A percentile compares a stretch with the other conserved stretches of the same genome.
phyloP scores from a whole-genome alignment of 2,888 invertebrate species.

The Stenoptilia bipunctidactyla region DNA sequence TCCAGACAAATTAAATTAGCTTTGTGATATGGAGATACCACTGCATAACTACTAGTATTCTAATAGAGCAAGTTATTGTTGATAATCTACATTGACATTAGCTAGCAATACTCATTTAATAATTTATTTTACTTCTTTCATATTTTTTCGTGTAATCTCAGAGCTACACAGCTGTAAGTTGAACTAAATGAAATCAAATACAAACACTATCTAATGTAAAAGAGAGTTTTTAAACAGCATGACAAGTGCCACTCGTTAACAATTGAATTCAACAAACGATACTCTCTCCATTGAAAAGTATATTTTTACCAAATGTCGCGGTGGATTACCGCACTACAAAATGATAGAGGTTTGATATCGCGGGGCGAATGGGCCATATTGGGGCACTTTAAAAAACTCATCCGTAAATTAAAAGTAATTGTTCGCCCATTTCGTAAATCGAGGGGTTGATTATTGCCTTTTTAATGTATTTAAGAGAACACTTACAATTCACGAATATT shows the following conservation, averaged over 20 bases:
- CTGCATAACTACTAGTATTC: too few relatives aligned
- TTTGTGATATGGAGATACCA: too few relatives aligned
- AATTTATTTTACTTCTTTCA: too few relatives aligned
- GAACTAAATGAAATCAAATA: too few relatives aligned
- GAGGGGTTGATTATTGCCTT: slow-evolving; percentile 27
- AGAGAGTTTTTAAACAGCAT: slow-evolving; percentile 8
- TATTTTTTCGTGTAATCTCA: too few relatives aligned
- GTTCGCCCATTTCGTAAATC: slow-evolving; percentile 59
- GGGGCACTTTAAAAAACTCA: slow-evolving; percentile 63
- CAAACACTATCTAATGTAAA: too few relatives aligned
- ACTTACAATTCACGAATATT: too few relatives aligned
- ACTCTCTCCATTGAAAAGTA: slow-evolving; percentile 35
- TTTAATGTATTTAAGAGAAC: neutral
- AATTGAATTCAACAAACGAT: slow-evolving; percentile 57
- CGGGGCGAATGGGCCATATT: slow-evolving; percentile 41
- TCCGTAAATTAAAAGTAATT: slow-evolving; percentile 69
- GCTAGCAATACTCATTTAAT: too few relatives aligned
- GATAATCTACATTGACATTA: too few relatives aligned
- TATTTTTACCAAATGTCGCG: slow-evolving; percentile 68
- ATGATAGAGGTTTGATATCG: slow-evolving; percentile 36
- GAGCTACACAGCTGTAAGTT: too few relatives aligned
- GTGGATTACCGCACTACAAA: slow-evolving; percentile 34
- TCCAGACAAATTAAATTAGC: too few relatives aligned
- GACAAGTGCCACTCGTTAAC: slow-evolving; percentile 52
- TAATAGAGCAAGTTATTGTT: too few relatives aligned